Base-by-base conservation (phyloP, 2,888 invertebrate genomes). In the Drosophila nr. fundita region DNA sequence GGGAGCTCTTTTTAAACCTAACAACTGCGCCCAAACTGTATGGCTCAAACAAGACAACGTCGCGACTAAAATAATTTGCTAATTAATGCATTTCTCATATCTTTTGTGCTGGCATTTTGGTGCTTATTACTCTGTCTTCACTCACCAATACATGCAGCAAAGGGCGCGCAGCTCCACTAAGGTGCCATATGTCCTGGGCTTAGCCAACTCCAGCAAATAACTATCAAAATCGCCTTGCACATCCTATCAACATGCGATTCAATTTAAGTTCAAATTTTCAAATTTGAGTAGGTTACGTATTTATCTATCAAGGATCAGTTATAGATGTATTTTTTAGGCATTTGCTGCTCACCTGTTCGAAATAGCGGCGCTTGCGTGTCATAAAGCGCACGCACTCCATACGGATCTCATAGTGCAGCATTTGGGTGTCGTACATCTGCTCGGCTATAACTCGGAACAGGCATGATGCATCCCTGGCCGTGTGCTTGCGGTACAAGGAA, bases 371-470 rank as follows among this genome's bases (percentile, higher is more conserved):
- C 48, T 94, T 93, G 67, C 94, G 94, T 11, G 82, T 82, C 94
- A 97, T 96, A 92, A 95, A 97, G 21, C 95, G 94, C 21, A 97
- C 94, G 85, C 97, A 96, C 79, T 96, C 95, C 83, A 94, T 94
- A 64, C 97, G 95, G 60, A 98, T 95, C 90, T 94, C 94, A 84
- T 95, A 94, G 92, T 97, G 97, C 92, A 96, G 95, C 78, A 95
- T 93, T 93, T 98, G 95, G 30, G 94, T 95, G 64, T 94, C 94
- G 87, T 94, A 95, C 82, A 93, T 95, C 93, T 98, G 97, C 93
- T 98, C 98, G 42, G 98, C 96, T 60, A 98, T 95, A 15, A 97
- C 97, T 84, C 98, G 95, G 93, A 98, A 98, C 55, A 98, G 94
- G 91, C 97, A 98, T 71, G 97, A 97, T 60, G 97, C 96, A 94